Base-by-base conservation (phyloP, 2,888 invertebrate genomes). In the Antheraea yamamai region DNA sequence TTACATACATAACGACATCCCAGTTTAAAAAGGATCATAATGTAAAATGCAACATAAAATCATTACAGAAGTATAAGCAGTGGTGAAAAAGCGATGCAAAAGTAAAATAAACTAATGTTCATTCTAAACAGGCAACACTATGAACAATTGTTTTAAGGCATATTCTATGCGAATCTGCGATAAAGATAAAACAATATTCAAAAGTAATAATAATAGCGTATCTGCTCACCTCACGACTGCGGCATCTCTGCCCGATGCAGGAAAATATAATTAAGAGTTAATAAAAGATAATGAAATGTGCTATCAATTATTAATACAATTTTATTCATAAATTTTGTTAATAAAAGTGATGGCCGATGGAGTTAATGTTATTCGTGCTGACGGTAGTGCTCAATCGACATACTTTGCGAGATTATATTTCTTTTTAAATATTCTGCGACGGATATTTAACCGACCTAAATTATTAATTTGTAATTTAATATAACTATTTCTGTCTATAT, bases 241-340 rank as follows among this genome's bases (percentile, higher is more conserved):
- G 77, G 83, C 83, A 79, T 87, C 89, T 89, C 93, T 93, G 86
- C 86, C 85, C 80, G 88, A 81, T 82, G 92, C 93, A 84, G 89
- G 88, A 89, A 75, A 75, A 75, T 23, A 47, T 4, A 30, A 18
- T 55, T 82, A 78, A 80, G 88, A 89, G 87, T 90, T 89, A 89
- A 84, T 88, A 85, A 81, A 80, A 76, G 30, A 77, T 79, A 75
- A 83, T 81, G 74, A 85, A 82, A 85, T 92, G 92, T 93, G 92
- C 93, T 77, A 89, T 92, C 91, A 92, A 92, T 88, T 82, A 92
- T 88, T 81, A 78, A 51, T 77, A 76, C 75, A 26, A 23, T 81
- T 64, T 64, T 26, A 64, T 26, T 64, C 12, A 66, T 80, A 74
- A 87, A 88, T 87, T 88, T 88, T 82, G 84, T 84, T 84, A 83